A percentile compares a stretch with the other conserved stretches of the same genome.
These are phyloP conservation scores for Phalacrocorax aristotelis DNA, from an alignment of 2,113 vertebrate species.

Conservation along the genomic window DNA sequence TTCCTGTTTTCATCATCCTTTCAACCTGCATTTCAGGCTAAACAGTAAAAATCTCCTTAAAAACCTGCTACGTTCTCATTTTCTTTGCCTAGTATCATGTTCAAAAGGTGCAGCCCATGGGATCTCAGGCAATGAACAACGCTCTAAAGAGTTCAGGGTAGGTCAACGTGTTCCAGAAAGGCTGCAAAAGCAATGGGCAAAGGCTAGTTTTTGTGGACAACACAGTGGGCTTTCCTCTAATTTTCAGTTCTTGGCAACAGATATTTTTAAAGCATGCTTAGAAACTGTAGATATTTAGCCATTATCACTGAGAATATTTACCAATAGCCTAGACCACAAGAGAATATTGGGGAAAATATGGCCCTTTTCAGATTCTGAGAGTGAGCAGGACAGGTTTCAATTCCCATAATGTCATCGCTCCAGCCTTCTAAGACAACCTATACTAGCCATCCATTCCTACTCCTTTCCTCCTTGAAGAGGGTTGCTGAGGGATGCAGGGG, in stretches of 20 bases:
- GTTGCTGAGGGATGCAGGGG: not conserved
- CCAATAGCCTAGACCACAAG: not conserved
- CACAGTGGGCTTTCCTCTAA: not conserved
- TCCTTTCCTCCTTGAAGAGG: not conserved
- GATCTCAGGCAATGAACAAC: not conserved
- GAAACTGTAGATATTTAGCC: rapidly evolving
- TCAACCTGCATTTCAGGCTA: not conserved
- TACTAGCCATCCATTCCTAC: not conserved
- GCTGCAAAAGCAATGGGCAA: not conserved
- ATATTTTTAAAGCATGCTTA: not conserved
- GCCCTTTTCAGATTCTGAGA: not conserved
- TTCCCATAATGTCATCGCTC: not conserved
- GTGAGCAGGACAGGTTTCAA: not conserved
- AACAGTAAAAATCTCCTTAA: not conserved
- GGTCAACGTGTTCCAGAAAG: not conserved
- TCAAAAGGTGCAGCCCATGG: not conserved
- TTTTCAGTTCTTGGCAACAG: not conserved
- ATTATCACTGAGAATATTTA: not conserved
- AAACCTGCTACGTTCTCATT: not conserved
- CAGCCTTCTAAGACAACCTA: not conserved
- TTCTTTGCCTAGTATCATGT: not conserved
- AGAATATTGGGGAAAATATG: not conserved
- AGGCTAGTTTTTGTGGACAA: not conserved
- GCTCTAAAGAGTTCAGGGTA: not conserved
- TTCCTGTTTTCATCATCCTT: not conserved